A percentile compares a stretch with the other conserved stretches of the same genome.
These are phyloP conservation scores for Scaptomyza tumidula DNA, from an alignment of 2,888 invertebrate genomes.

Conservation along the genomic window DNA sequence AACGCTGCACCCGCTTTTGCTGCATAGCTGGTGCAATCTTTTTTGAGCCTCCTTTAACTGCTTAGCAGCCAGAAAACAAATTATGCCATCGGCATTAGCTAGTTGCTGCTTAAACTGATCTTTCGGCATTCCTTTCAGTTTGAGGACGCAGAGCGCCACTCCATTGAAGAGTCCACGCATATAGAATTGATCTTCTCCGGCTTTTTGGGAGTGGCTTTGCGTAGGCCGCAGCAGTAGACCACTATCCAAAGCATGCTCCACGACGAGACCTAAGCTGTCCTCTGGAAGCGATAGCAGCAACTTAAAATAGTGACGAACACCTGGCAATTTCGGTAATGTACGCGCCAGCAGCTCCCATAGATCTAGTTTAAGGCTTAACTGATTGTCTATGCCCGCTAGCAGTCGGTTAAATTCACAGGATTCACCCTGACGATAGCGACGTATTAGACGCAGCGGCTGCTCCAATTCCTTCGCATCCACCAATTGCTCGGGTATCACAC, in stretches of 20 bases:
- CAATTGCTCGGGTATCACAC: constrained; percentile 61
- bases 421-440: constrained; percentile 85
- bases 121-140: constrained; percentile 67
- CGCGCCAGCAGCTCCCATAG: constrained; percentile 69
- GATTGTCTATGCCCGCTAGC: constrained; percentile 50
- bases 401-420: constrained; percentile 76
- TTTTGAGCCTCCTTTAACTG: constrained; percentile 59
- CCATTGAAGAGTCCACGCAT: constrained; percentile 68
- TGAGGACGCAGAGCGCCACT: constrained; percentile 82
- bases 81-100: constrained; percentile 75
- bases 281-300: constrained; percentile 77
- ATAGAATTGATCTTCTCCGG: constrained; percentile 39
- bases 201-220: neutral
- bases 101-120: constrained; percentile 53
- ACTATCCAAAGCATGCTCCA: constrained; percentile 76
- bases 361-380: constrained; percentile 66
- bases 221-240: constrained; percentile 68
- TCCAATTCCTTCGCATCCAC: constrained; percentile 37
- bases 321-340: constrained; percentile 47
- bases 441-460: constrained; percentile 84
- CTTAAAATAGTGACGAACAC: constrained; percentile 76
- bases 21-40: constrained; percentile 73
- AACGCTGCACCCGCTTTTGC: constrained; percentile 65
- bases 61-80: constrained; percentile 72
- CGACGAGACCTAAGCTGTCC: constrained; percentile 64